phyloP scores from a whole-genome alignment of 2,113 vertebrate species.

The Mola mola region DNA sequence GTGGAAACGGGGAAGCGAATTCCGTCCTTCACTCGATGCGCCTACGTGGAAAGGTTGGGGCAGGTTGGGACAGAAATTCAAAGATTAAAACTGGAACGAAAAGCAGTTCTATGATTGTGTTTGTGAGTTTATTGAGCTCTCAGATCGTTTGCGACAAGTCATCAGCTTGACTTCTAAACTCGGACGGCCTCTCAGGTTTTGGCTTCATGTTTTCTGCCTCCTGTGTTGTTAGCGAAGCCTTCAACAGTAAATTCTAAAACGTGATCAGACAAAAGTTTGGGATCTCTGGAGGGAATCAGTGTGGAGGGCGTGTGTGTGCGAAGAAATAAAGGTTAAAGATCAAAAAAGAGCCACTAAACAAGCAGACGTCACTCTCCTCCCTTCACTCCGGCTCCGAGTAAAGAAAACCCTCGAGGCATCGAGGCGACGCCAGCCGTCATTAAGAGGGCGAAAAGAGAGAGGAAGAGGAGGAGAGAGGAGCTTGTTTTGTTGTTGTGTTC shows the following conservation, averaged over 20 bases:
- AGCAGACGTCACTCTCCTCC: slow-evolving; percentile 48
- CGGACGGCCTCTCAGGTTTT: too few species aligned
- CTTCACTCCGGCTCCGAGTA: slow-evolving; percentile 6
- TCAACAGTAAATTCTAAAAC: neutral
- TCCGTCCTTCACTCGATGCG: too few species aligned
- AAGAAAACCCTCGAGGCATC: slow-evolving; percentile 46
- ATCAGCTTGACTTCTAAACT: too few species aligned
- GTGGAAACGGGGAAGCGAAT: too few species aligned
- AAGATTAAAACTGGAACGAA: too few species aligned
- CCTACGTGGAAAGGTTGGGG: too few species aligned
- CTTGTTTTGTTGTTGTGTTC: slow-evolving; percentile 49
- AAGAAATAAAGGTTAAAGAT: slow-evolving; percentile 43
- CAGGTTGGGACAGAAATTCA: too few species aligned
- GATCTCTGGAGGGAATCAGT: slow-evolving; percentile 11
- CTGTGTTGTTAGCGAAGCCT: neutral
- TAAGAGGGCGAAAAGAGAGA: slow-evolving; percentile 16
- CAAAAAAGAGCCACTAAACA: slow-evolving; percentile 31
- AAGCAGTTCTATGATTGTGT: too few species aligned
- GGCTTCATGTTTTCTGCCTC: too few species aligned
- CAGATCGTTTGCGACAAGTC: too few species aligned
- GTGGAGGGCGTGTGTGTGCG: neutral
- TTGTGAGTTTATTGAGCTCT: too few species aligned
- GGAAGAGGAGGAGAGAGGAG: neutral
- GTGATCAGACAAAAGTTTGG: slow-evolving; percentile 15
- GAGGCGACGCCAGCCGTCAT: slow-evolving; percentile 26